Base-by-base conservation (phyloP, 1,140 invertebrate genomes). In the Drosophila santomea region DNA sequence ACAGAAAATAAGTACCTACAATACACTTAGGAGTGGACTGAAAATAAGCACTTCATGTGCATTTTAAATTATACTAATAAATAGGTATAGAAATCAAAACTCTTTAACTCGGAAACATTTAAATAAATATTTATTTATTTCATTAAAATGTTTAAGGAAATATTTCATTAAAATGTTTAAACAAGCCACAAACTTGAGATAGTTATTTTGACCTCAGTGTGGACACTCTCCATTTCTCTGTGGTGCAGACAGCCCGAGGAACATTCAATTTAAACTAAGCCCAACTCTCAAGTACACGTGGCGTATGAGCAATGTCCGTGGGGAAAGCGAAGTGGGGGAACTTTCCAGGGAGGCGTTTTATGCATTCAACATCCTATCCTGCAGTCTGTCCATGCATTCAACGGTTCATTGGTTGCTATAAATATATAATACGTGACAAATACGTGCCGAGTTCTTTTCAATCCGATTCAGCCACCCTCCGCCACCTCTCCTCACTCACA, bases 371-470 rank as follows among this genome's bases (percentile, higher is more conserved):
- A 54, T 76, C 36, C 71, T 74, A 76, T 66, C 57, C 44, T 66
- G 71, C 44, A 67, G 68, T 64, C 45, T 64, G 74, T 77, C 66
- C 83, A 78, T 89, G 83, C 84, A 89, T 88, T 88, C 83, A 89
- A 86, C 80, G 83, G 83, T 86, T 86, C 83, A 88, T 88, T 88
- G 83, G 79, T 89, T 89, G 84, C 84, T 89, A 88, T 88, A 88
- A 88, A 88, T 88, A 88, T 88, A 88, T 88, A 88, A 88, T 88
- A 88, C 83, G 83, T 88, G 83, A 88, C 84, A 88, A 88, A 88
- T 88, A 88, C 83, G 83, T 88, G 83, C 84, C 85, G 83, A 88
- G 84, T 84, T 88, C 83, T 80, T 84, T 88, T 86, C 83, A 86
- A 86, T 86, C 80, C 83, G 62, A 59, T 44, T 41, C 20, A 28